Evolutionary conservation across 2,797 vertebrate species (phyloP).

Genomic region (Cetoscarus ocellatus): DNA sequence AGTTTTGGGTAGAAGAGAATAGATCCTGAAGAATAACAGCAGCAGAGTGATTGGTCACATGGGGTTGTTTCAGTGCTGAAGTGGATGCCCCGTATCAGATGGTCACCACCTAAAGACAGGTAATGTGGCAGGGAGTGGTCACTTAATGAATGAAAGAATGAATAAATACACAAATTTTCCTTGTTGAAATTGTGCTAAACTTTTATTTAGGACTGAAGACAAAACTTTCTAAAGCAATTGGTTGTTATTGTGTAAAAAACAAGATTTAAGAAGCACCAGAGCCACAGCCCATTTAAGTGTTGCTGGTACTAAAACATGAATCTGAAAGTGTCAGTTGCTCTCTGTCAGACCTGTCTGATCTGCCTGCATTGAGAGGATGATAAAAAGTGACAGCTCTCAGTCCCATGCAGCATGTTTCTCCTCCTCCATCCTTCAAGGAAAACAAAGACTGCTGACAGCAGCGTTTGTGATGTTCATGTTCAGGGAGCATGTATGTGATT

Average conservation of each 20-base stretch:
- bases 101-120: no score
- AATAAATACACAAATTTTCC: no score
- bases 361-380: constrained; percentile 65
- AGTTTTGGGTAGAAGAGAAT: no score
- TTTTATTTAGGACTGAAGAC: no score
- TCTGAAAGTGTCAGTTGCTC: constrained; percentile 66
- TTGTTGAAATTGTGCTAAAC: no score
- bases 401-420: constrained; percentile 55
- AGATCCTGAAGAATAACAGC: no score
- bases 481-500: constrained; percentile 8
- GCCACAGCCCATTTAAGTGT: constrained; percentile 44
- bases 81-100: no score
- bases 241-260: constrained; percentile 28
- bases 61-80: no score
- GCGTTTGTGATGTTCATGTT: constrained; percentile 25
- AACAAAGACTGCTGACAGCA: constrained; percentile 46
- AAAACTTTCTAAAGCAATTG: no score
- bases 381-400: constrained; percentile 69
- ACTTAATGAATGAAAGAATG: no score
- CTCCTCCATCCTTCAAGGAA: constrained; percentile 42
- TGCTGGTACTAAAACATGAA: constrained; percentile 32
- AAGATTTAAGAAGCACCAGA: constrained; percentile 10
- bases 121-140: no score
- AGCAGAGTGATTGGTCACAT: no score
- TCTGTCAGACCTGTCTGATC: constrained; percentile 72